Conservation (phyloP, 2,888 invertebrate species). For the Coenonympha arcania region DNA sequence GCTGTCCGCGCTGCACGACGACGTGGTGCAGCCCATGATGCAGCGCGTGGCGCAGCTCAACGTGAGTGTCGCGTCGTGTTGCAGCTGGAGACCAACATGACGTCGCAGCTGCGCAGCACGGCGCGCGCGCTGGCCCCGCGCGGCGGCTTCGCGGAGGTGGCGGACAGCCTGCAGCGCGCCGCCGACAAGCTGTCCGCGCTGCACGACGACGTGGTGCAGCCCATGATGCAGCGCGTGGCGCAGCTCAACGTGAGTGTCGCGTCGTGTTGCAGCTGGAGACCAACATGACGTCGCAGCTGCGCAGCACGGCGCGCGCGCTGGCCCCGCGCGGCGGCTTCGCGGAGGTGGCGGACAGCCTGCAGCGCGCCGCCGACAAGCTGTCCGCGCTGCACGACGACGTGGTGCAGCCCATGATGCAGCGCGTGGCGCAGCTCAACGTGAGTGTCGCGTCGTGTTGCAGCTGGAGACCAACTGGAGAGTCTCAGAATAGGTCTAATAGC, state of each 20-base stretch:
- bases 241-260: conserved; percentile 64
- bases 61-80: not conserved
- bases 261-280: not conserved
- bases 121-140: conserved; percentile 62
- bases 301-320: conserved; percentile 71
- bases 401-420: conserved; percentile 76
- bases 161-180: conserved; percentile 58
- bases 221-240: conserved; percentile 75
- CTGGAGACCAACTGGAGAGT: not conserved
- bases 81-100: conserved; percentile 79
- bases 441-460: conserved; percentile 29
- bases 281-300: conserved; percentile 75
- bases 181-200: conserved; percentile 76
- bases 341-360: conserved; percentile 47
- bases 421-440: conserved; percentile 72
- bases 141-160: conserved; percentile 44
- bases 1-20: no score
- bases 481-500: no score
- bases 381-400: conserved; percentile 75
- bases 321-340: conserved; percentile 44
- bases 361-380: conserved; percentile 74
- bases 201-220: conserved; percentile 75
- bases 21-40: no score
- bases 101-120: conserved; percentile 75
- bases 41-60: no score